Percentiles rank a stretch among this genome's conserved stretches.
Conservation (phyloP, 1,140 invertebrate genomes). For the Chlorops oryzae region DNA sequence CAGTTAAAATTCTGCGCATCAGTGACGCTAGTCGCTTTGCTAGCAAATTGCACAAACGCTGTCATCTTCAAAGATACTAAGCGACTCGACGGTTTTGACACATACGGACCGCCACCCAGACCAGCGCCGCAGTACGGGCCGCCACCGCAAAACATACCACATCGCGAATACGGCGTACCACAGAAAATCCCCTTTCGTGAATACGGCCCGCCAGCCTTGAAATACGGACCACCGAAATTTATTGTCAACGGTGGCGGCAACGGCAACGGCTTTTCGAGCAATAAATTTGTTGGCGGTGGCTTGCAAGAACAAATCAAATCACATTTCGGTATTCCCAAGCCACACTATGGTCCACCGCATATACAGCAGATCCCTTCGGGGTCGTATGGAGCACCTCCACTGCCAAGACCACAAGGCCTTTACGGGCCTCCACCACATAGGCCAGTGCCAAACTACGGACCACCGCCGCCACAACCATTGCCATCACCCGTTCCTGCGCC, state of each 20-base stretch:
- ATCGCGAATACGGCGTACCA: constrained; percentile 43
- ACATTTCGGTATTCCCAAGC: constrained; percentile 45
- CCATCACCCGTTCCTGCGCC: constrained; percentile 40
- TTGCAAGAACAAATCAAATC: constrained; percentile 41
- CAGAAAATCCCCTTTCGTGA: constrained; percentile 42
- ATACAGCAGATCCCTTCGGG: constrained; percentile 38
- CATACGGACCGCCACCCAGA: constrained; percentile 28
- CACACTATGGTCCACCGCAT: constrained; percentile 48
- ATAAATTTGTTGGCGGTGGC: neutral
- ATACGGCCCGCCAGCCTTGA: constrained; percentile 36
- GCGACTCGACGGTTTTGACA: constrained; percentile 28
- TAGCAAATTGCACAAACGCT: constrained; percentile 19
- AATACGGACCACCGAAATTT: constrained; percentile 40
- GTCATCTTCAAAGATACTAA: constrained; percentile 32
- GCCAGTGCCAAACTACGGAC: constrained; percentile 45
- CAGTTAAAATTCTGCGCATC: constrained; percentile 10
- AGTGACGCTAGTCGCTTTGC: constrained; percentile 1
- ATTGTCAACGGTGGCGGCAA: constrained; percentile 43
- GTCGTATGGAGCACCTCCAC: constrained; percentile 36
- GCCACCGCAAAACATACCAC: constrained; percentile 39
- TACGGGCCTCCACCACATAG: constrained; percentile 48
- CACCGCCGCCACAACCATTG: constrained; percentile 42
- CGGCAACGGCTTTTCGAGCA: constrained; percentile 15
- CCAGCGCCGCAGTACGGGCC: constrained; percentile 48
- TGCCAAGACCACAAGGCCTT: constrained; percentile 28